Evolutionary conservation across 2,888 invertebrate species (phyloP).

Genomic region (Nephrotoma flavescens): DNA sequence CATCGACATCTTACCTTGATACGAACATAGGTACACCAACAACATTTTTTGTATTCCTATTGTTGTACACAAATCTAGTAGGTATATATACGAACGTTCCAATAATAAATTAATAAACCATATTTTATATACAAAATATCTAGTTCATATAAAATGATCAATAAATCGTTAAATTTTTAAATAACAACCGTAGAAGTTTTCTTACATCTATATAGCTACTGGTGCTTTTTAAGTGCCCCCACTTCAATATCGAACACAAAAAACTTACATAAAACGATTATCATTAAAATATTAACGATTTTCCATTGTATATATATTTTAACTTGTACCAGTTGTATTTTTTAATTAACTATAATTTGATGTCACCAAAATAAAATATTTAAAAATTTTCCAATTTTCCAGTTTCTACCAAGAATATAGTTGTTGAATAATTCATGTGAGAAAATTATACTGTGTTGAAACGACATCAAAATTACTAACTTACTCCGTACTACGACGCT

Average conservation of each 20-base stretch:
- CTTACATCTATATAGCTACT: not conserved
- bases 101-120: too few relatives aligned
- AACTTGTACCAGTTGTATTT: not conserved
- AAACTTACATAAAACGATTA: not conserved
- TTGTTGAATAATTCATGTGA: not conserved
- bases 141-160: not conserved
- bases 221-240: not conserved
- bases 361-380: not conserved
- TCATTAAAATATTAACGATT: not conserved
- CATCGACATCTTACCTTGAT: too few relatives aligned
- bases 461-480: not conserved
- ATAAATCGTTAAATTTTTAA: not conserved
- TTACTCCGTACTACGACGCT: too few relatives aligned
- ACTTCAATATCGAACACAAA: not conserved
- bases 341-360: not conserved
- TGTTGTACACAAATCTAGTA: too few relatives aligned
- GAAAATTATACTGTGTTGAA: not conserved
- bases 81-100: too few relatives aligned
- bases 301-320: not conserved
- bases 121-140: not conserved
- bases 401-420: not conserved
- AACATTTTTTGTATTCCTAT: too few relatives aligned
- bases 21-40: too few relatives aligned
- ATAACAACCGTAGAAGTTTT: not conserved
- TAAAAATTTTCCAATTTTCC: not conserved